A percentile compares a stretch with the other conserved stretches of the same genome.
Evolutionary conservation across 2,113 vertebrate genomes (phyloP).

Genomic region (Toxotes chatareus): DNA sequence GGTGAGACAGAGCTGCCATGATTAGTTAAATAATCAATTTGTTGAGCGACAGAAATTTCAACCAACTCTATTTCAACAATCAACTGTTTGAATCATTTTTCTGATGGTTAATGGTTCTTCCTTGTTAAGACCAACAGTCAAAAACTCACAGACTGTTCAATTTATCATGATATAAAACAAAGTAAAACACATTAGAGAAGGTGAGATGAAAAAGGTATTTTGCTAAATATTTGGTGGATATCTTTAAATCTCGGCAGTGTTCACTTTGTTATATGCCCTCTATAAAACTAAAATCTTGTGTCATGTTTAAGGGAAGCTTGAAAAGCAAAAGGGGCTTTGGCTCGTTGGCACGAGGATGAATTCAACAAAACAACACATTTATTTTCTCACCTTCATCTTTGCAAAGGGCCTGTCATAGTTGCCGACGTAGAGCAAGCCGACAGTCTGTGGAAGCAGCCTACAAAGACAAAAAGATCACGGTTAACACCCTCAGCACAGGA

Average conservation of each 20-base stretch:
- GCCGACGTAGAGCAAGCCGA: conserved; percentile 97
- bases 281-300: not conserved
- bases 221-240: not conserved
- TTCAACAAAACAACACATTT: conserved; percentile 54
- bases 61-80: no score
- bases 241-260: conserved; percentile 8
- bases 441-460: conserved; percentile 93
- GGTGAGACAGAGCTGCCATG: not conserved
- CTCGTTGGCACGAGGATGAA: conserved; percentile 15
- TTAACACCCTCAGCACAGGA: conserved; percentile 57
- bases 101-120: no score
- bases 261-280: not conserved
- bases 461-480: conserved; percentile 75
- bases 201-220: not conserved
- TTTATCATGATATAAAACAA: no score
- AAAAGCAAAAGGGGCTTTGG: conserved; percentile 14
- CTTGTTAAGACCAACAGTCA: no score
- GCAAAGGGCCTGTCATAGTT: conserved; percentile 96
- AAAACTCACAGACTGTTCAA: no score
- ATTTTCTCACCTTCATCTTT: conserved; percentile 93
- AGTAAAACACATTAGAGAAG: no score
- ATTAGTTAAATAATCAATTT: not conserved
- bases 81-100: no score
- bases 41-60: not conserved
- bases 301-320: conserved; percentile 1